These are phyloP conservation scores for Poecilia velifera DNA, from an alignment of 2,797 vertebrate genomes.

Conservation along the genomic window DNA sequence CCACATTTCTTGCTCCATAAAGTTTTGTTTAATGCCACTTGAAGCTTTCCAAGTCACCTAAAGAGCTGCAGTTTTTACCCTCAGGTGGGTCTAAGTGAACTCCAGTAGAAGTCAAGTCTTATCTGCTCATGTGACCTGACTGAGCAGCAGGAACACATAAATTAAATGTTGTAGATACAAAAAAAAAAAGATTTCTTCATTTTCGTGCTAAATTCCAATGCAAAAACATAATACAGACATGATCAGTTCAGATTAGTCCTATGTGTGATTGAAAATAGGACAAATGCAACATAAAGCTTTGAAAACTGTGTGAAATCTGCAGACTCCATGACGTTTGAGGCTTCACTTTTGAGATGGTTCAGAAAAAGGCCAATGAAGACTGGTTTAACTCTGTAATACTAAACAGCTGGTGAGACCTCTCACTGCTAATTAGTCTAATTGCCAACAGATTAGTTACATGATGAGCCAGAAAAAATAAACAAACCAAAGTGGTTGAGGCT, in stretches of 20 bases:
- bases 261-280: neutral
- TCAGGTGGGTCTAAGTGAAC: constrained; percentile 19
- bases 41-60: neutral
- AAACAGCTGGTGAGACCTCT: neutral
- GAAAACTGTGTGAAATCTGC: neutral
- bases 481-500: neutral
- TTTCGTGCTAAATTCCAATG: neutral
- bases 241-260: neutral
- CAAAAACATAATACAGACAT: neutral
- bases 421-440: neutral
- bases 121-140: constrained; percentile 24
- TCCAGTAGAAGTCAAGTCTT: constrained; percentile 28
- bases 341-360: neutral
- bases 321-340: neutral
- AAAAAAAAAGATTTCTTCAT: constrained; percentile 33
- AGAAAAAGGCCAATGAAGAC: neutral
- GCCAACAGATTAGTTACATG: neutral
- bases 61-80: constrained; percentile 21
- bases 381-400: neutral
- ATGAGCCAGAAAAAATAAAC: neutral
- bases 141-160: constrained; percentile 29
- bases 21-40: constrained; percentile 3
- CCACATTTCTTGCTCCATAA: constrained; percentile 3
- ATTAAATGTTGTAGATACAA: constrained; percentile 22
- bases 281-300: neutral